phyloP scores from a whole-genome alignment of 2,888 invertebrate species.

The Brachyptera risi region DNA sequence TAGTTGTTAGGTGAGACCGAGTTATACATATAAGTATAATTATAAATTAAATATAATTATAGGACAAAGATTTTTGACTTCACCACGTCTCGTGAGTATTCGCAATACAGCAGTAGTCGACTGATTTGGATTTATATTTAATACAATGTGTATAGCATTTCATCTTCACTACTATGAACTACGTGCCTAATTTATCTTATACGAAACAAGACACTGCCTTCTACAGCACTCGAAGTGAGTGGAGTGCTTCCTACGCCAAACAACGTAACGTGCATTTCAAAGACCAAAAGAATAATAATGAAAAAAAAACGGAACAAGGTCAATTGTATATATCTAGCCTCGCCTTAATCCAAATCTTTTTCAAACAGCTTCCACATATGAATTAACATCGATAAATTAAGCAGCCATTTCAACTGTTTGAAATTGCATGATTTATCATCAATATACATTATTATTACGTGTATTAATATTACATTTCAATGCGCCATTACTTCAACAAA shows the following conservation, averaged over 20 bases:
- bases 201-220: not conserved
- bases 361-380: not conserved
- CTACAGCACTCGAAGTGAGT: not conserved
- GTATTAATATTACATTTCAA: not conserved
- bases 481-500: not conserved
- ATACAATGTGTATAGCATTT: no score
- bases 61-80: no score
- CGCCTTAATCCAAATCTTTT: not conserved
- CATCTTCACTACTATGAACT: no score
- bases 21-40: no score
- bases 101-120: no score
- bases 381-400: slow-evolving; percentile 2
- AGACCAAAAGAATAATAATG: no score
- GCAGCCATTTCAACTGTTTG: not conserved
- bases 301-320: slow-evolving; percentile 6
- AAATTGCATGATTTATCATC: not conserved
- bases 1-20: no score
- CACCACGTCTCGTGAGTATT: no score
- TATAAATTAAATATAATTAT: no score
- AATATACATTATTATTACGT: no score
- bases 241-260: not conserved
- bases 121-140: no score
- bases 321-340: not conserved
- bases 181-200: no score
- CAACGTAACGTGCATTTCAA: not conserved